Evolutionary conservation across 2,797 vertebrate genomes (phyloP).

Genomic region (Sebastes elongatus): DNA sequence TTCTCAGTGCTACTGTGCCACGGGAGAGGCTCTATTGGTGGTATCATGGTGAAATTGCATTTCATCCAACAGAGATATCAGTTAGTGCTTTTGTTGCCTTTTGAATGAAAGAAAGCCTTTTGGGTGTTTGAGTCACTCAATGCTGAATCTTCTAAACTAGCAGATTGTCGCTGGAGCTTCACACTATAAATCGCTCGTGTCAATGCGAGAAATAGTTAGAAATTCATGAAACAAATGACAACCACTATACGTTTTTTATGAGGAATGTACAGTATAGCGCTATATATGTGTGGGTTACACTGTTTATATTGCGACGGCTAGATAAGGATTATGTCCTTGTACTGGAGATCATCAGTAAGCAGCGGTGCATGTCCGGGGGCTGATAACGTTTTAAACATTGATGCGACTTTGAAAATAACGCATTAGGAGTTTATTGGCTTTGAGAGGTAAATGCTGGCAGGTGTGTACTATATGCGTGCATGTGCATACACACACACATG

Average conservation of each 20-base stretch:
- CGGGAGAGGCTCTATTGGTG: constrained; percentile 23
- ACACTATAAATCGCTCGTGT: neutral
- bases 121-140: constrained; percentile 22
- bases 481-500: neutral
- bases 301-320: constrained; percentile 26
- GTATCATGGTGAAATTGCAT: constrained; percentile 41
- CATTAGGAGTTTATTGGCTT: constrained; percentile 76
- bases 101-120: constrained; percentile 29
- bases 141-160: constrained; percentile 2
- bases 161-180: constrained; percentile 5
- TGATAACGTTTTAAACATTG: constrained; percentile 80
- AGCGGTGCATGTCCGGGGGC: constrained; percentile 61
- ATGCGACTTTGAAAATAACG: constrained; percentile 76
- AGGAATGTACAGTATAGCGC: neutral
- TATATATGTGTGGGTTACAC: constrained; percentile 8
- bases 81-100: constrained; percentile 38
- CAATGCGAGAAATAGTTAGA: neutral
- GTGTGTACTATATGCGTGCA: constrained; percentile 31
- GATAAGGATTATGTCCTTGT: constrained; percentile 63
- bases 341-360: constrained; percentile 67
- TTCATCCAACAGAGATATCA: constrained; percentile 47
- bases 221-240: constrained; percentile 4
- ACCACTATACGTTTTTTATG: neutral
- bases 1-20: constrained; percentile 17
- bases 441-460: constrained; percentile 76